Evolutionary conservation across 2,797 vertebrate genomes (phyloP), one percentile per base, ranked within the genome.

Genomic region (Sorex maritimensis): DNA sequence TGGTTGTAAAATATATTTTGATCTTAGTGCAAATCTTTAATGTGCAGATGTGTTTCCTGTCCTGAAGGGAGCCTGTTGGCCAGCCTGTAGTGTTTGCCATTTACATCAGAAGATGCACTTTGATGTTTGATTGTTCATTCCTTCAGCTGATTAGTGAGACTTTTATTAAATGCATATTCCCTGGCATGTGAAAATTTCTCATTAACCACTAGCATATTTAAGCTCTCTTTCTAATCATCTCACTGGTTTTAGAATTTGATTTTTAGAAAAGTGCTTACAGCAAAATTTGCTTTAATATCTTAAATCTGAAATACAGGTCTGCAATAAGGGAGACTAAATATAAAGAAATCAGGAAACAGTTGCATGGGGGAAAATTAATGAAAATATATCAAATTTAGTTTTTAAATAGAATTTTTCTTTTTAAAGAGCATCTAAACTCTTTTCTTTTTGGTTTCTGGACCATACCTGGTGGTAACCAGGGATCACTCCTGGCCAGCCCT

Each of bases 1-100:
- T 58, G 92, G 82, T 88, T 94, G 90, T 95, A 96, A 97, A 95
- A 94, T 90, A n/a, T 90, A 93, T 96, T 97, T 96, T 96, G 94
- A 97, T 95, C 94, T 94, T 84, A 9, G 61, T 79, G 44, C 78
- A 81, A 82, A 96, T 96, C 82, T 95, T 97, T 95, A 88, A 96
- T 94, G 72, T 85, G 87, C 67, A 95, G 86, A 87, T 85, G 55
- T 19, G 67, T 84, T 95, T 95, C 80, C 86, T 95, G 55, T 83
- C 61, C 49, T 68, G 30, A 86, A 82, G 61, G 38, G 30, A 85
- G 68, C 61, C 61, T 81, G 24, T 61, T 68, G 63, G 82, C 85
- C 88, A 82, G 78, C 77, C 61, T 78, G 41, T 77, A 67, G 65
- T 14, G 0, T 83, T 92, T 94, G 83, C 72, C 49, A 24, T 73